Conservation (phyloP, 2,113 vertebrate genomes). For the Takifugu flavidus region DNA sequence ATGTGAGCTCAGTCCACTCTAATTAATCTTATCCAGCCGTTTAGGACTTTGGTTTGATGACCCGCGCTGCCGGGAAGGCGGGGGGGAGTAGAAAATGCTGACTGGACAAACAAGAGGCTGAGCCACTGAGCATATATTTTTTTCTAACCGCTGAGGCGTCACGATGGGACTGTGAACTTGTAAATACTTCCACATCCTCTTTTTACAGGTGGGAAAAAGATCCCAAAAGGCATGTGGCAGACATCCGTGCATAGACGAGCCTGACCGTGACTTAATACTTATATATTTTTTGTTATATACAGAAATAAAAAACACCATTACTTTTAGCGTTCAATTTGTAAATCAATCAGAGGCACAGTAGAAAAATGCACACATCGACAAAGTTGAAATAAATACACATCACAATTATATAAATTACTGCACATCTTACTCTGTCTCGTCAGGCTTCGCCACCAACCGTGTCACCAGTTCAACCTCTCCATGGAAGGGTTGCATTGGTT, state of each 20-base stretch:
- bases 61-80: conserved; percentile 9
- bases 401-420: conserved; percentile 8
- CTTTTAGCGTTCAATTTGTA: conserved; percentile 1
- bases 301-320: background rate
- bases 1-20: conserved; percentile 7
- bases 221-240: conserved; percentile 10
- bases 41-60: conserved; percentile 23
- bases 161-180: conserved; percentile 23
- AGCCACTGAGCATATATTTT: conserved; percentile 23
- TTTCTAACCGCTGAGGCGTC: conserved; percentile 14
- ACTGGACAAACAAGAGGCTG: conserved; percentile 22
- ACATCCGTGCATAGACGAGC: conserved; percentile 24
- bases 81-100: conserved; percentile 18
- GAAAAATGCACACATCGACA: conserved; percentile 19
- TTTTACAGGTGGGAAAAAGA: background rate
- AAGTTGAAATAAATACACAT: conserved; percentile 6
- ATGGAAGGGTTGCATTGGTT: too few relatives aligned
- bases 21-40: conserved; percentile 33
- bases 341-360: conserved; percentile 14
- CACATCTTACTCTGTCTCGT: background rate
- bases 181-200: conserved; percentile 12
- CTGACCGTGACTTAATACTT: conserved; percentile 14
- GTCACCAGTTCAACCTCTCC: too few relatives aligned
- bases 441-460: background rate
- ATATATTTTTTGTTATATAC: background rate